A percentile compares a stretch with the other conserved stretches of the same genome.
phyloP scores from a whole-genome alignment of 1,140 invertebrate species.

The Drosophila repletoides region DNA sequence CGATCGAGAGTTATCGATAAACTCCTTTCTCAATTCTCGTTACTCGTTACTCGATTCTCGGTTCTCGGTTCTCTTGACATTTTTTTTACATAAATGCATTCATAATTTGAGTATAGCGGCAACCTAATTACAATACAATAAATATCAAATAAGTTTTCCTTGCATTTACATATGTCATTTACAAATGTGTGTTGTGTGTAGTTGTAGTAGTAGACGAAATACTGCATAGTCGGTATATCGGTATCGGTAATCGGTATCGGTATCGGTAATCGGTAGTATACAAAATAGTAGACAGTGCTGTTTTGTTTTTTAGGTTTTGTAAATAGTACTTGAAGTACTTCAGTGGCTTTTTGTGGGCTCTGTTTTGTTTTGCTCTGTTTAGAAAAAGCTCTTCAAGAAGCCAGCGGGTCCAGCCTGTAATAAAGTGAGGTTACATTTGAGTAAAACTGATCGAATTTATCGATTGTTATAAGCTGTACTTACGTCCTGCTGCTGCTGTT shows the following conservation, averaged over 20 bases:
- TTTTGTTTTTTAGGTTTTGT: slow-evolving; percentile 50
- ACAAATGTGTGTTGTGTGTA: slow-evolving; percentile 66
- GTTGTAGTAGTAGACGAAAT: slow-evolving; percentile 51
- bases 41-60: slow-evolving; percentile 42
- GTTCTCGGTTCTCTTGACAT: slow-evolving; percentile 57
- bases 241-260: slow-evolving; percentile 67
- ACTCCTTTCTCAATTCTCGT: too few species aligned
- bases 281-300: slow-evolving; percentile 79
- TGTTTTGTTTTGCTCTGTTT: slow-evolving; percentile 82
- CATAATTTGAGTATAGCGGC: slow-evolving; percentile 79
- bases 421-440: not conserved
- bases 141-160: slow-evolving; percentile 74
- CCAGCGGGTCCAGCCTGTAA: slow-evolving; percentile 91
- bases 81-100: slow-evolving; percentile 74
- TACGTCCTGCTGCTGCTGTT: slow-evolving; percentile 86
- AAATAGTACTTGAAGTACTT: slow-evolving; percentile 49
- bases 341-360: slow-evolving; percentile 26
- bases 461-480: slow-evolving; percentile 49
- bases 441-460: not conserved
- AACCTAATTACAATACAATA: slow-evolving; percentile 78
- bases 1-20: slow-evolving; percentile 58
- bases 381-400: slow-evolving; percentile 95
- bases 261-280: slow-evolving; percentile 74
- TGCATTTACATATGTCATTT: slow-evolving; percentile 79
- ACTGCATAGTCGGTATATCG: slow-evolving; percentile 69